Base-by-base conservation (phyloP, 2,888 invertebrate genomes). In the Hydrotaea diabolus region DNA sequence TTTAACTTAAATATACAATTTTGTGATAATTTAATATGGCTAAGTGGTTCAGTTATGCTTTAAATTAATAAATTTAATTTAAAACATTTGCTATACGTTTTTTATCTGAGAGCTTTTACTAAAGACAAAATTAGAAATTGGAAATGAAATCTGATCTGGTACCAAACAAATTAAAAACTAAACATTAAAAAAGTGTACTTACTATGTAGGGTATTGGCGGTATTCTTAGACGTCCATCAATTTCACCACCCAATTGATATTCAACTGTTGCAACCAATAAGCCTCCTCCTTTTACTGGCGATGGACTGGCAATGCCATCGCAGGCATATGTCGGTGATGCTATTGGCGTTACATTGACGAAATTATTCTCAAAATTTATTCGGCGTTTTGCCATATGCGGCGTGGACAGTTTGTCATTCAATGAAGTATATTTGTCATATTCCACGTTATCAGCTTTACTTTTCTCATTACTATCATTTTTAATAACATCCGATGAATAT, bases 131-230 rank as follows among this genome's bases (percentile, higher is more conserved):
- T n/a, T n/a, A n/a, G n/a, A n/a, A n/a, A n/a, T n/a, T n/a, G n/a
- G n/a, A n/a, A n/a, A n/a, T n/a, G n/a, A n/a, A n/a, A n/a, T n/a
- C n/a, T n/a, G n/a, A n/a, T n/a, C n/a, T n/a, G n/a, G n/a, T n/a
- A n/a, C 82, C 36, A 36, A 36, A 36, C 8, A 36, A 36, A 36
- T 5, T 36, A 36, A 36, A 36, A 36, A 36, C n/a, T n/a, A 36
- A 36, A 3, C 8, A 36, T 39, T 39, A 11, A 1, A 39, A 11
- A 4, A 80, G 15, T 49, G 49, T 49, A 86, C 87, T 86, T 85
- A 87, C 87, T 36, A 80, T 57, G 74, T 87, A 87, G 49, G 74
- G 77, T 43, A 84, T 82, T 11, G 80, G 55, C 39, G 86, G 86
- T 66, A 69, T 72, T 31, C 79, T 86, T 74, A 86, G 73, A 75